Conservation (phyloP, 1,140 invertebrate species). For the Rhizoglyphus robini region DNA sequence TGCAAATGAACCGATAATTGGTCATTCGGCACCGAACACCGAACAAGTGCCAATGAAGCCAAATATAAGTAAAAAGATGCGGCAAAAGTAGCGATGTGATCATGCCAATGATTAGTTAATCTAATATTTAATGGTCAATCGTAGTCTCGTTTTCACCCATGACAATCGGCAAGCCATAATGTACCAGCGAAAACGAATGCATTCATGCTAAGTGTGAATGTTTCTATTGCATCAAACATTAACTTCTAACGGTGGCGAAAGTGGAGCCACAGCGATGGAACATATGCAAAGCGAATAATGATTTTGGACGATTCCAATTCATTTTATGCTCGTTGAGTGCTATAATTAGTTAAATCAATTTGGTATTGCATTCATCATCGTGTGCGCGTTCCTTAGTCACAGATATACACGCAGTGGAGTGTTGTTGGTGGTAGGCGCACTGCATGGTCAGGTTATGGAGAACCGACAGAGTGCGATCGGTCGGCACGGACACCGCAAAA, state of each 20-base stretch:
- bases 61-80: neutral
- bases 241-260: neutral
- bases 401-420: neutral
- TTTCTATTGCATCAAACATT: slow-evolving; percentile 1
- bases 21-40: neutral
- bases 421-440: neutral
- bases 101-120: too few species aligned
- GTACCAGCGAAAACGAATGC: neutral
- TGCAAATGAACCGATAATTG: neutral
- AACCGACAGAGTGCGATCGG: neutral
- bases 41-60: neutral
- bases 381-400: neutral
- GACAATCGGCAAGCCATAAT: neutral
- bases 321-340: neutral
- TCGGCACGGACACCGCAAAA: too few species aligned
- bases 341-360: slow-evolving; percentile 19
- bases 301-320: slow-evolving; percentile 19
- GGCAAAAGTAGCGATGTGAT: neutral
- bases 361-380: slow-evolving; percentile 17
- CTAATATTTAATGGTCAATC: neutral
- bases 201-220: neutral
- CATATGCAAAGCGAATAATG: neutral
- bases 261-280: neutral
- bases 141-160: slow-evolving; percentile 2
- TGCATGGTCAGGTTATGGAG: neutral